Conservation (phyloP, 2,888 invertebrate species). For the Trachelus stipa region DNA sequence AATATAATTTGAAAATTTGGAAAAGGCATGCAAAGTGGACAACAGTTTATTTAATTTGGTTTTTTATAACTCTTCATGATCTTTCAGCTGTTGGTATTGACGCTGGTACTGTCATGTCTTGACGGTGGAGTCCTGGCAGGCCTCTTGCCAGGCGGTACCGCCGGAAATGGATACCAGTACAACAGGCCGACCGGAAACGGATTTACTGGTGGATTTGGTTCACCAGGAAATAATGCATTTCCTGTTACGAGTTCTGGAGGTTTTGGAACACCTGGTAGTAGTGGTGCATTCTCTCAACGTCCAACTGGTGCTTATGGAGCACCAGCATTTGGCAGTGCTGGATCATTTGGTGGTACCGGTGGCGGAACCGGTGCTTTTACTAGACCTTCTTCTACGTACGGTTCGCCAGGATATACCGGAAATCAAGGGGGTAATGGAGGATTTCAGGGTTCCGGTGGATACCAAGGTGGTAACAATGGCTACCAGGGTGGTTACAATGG, state of each 20-base stretch:
- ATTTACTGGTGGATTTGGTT: background rate
- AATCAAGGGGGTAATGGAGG: slow-evolving; percentile 3
- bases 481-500: slow-evolving; percentile 22
- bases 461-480: slow-evolving; percentile 4
- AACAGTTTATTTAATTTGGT: too few species aligned
- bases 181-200: slow-evolving; percentile 51
- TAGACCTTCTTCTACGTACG: background rate
- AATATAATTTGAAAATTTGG: too few species aligned
- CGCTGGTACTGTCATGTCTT: slow-evolving; percentile 49
- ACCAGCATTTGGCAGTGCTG: slow-evolving; percentile 35
- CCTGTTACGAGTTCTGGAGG: slow-evolving; percentile 20
- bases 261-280: slow-evolving; percentile 14
- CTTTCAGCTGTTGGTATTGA: slow-evolving; percentile 47
- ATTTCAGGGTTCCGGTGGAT: background rate
- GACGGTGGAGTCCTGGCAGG: slow-evolving; percentile 49
- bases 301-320: slow-evolving; percentile 39
- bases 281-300: slow-evolving; percentile 26
- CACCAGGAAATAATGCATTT: slow-evolving; percentile 21
- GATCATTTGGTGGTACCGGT: slow-evolving; percentile 3
- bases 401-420: slow-evolving; percentile 13
- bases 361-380: background rate
- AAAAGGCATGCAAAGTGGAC: too few species aligned
- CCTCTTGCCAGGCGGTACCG: slow-evolving; percentile 46
- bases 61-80: too few species aligned
- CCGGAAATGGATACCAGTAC: slow-evolving; percentile 54